Evolutionary conservation across 2,797 vertebrate species (phyloP), one percentile per base, ranked within the genome.

Genomic region (Cossypha heuglini): DNA sequence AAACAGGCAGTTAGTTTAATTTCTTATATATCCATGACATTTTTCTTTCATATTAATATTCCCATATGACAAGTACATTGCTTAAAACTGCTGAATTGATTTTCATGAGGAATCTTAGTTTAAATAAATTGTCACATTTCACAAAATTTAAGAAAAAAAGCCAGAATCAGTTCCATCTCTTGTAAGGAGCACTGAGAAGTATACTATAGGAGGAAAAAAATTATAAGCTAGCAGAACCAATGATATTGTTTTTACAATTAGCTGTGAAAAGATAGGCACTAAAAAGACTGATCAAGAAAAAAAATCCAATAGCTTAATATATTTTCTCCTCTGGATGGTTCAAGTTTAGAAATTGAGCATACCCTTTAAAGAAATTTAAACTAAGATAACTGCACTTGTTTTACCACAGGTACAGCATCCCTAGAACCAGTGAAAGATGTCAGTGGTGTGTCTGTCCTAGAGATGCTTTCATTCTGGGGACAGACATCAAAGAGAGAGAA

Each of bases 11-110:
- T 87, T 77, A 95, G 83, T 95, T 96, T 90, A 94, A 96, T 94
- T 96, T 97, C 86, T 92, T 84, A 80, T 90, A 91, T 79, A 93
- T 91, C 88, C 37, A 31, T 86, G 86, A 61, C 46, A 91, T 96
- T 96, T 96, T 96, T 93, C 77, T 94, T 93, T 96, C 78, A 82
- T 93, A 96, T 96, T 96, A 97, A 94, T 96, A 96, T 93, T 90
- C 63, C 61, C 67, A 64, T 72, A 93, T 82, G 89, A 94, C 75
- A 97, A 95, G 37, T 67, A 77, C 76, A 75, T 94, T 95, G 84
- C 77, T 93, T 95, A 74, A 93, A 92, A 78, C 40, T 77, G 81
- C 54, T 91, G 81, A 96, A 95, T 54, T 95, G 87, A 95, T 96
- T 96, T 96, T 96, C 73, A 91, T 88, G 86, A 92, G 75, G 78